Percentiles rank a stretch among this genome's conserved stretches.
Evolutionary conservation across 2,888 invertebrate species (phyloP).

Genomic region (Dynastes tityus): DNA sequence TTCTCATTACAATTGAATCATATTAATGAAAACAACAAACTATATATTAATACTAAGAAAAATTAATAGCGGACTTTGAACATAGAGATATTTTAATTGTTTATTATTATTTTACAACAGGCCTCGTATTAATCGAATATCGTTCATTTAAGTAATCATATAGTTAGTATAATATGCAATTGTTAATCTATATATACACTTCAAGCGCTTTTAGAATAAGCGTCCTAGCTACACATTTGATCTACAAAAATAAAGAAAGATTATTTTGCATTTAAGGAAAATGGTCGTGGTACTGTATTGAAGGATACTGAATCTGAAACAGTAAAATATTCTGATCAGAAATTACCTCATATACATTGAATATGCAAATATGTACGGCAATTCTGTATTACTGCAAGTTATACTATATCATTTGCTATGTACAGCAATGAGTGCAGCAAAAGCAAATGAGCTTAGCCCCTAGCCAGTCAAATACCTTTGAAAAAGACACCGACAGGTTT

Average conservation of each 20-base stretch:
- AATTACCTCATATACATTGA: constrained; percentile 51
- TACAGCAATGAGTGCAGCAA: constrained; percentile 53
- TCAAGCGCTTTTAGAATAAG: constrained; percentile 18
- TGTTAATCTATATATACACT: constrained; percentile 29
- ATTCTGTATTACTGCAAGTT: constrained; percentile 30
- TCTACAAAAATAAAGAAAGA: constrained; percentile 49
- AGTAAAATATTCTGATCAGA: constrained; percentile 59
- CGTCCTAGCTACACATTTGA: constrained; percentile 13
- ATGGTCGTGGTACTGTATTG: constrained; percentile 76
- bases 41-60: no score
- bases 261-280: constrained; percentile 71
- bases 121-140: constrained; percentile 12
- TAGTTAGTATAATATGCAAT: constrained; percentile 20
- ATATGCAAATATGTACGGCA: background rate
- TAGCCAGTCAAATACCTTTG: constrained; percentile 65
- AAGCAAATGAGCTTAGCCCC: constrained; percentile 47
- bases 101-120: background rate
- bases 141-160: background rate
- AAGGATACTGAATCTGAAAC: constrained; percentile 76
- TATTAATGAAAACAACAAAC: no score
- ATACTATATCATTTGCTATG: constrained; percentile 53
- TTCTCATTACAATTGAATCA: no score
- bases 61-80: no score
- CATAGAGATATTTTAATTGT: no score
- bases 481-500: constrained; percentile 67